Evolutionary conservation across 2,888 invertebrate species (phyloP).

Genomic region (Melipona beecheii): DNA sequence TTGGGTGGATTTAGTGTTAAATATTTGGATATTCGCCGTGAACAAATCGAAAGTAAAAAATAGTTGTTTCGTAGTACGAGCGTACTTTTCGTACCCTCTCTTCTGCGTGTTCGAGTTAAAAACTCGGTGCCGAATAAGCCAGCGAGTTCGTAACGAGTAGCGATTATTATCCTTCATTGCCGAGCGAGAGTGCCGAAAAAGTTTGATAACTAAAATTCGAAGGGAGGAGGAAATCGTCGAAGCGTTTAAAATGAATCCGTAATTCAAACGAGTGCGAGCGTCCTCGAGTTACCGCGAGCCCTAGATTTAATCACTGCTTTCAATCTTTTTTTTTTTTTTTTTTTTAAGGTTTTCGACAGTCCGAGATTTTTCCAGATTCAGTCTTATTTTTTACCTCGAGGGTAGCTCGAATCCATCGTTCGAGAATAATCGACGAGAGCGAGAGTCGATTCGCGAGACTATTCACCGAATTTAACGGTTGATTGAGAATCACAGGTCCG

Average conservation of each 20-base stretch:
- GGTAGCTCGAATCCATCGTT: not conserved
- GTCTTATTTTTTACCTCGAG: not conserved
- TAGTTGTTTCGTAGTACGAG: not conserved
- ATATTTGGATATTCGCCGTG: not conserved
- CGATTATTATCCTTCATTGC: not conserved
- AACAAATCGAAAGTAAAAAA: not conserved
- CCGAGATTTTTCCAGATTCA: not conserved
- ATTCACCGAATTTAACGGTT: too few relatives aligned
- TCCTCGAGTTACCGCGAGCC: not conserved
- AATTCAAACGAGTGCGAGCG: not conserved
- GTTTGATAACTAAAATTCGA: not conserved
- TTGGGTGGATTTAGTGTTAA: too few relatives aligned
- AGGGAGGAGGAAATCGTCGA: not conserved
- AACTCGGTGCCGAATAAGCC: not conserved
- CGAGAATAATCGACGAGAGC: too few relatives aligned
- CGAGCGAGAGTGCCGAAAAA: not conserved
- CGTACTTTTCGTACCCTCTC: too few relatives aligned
- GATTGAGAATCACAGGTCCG: too few relatives aligned
- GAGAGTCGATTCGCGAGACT: too few relatives aligned
- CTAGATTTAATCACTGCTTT: not conserved
- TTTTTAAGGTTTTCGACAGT: not conserved
- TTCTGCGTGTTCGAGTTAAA: too few relatives aligned
- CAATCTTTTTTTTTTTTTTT: not conserved
- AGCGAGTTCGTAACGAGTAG: not conserved
- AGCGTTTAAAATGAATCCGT: not conserved